These are phyloP conservation scores for Ardeotis arabs DNA, from an alignment of 2,113 vertebrate species.

Conservation along the genomic window DNA sequence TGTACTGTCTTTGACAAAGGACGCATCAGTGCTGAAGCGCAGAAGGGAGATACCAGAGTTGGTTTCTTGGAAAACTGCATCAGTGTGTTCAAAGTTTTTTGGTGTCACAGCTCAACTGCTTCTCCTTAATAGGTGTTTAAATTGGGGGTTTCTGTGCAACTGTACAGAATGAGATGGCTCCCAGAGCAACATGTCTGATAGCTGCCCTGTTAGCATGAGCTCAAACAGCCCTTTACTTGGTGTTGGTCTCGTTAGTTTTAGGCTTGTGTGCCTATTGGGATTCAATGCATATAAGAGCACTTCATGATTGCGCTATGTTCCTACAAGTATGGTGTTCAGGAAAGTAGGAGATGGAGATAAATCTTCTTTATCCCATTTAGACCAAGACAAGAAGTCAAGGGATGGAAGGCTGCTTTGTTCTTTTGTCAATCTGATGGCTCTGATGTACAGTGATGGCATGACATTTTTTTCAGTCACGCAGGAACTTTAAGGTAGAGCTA, in stretches of 20 bases:
- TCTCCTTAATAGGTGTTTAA: background rate
- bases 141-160: background rate
- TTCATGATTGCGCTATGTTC: background rate
- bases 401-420: background rate
- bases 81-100: background rate
- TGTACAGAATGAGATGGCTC: background rate
- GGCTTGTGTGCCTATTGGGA: background rate
- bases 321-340: background rate
- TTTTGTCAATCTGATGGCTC: background rate
- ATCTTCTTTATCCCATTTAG: background rate
- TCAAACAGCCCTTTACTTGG: background rate
- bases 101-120: background rate
- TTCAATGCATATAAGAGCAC: background rate
- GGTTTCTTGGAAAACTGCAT: background rate
- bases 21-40: background rate
- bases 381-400: background rate
- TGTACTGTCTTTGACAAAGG: background rate
- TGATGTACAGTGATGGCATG: background rate
- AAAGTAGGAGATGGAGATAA: background rate
- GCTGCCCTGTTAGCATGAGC: background rate
- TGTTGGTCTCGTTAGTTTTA: background rate
- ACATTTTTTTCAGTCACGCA: background rate
- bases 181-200: background rate
- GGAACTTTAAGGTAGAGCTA: background rate
- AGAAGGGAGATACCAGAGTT: background rate